phyloP scores from a whole-genome alignment of 2,797 vertebrate species.

The Meriones psammophilus region DNA sequence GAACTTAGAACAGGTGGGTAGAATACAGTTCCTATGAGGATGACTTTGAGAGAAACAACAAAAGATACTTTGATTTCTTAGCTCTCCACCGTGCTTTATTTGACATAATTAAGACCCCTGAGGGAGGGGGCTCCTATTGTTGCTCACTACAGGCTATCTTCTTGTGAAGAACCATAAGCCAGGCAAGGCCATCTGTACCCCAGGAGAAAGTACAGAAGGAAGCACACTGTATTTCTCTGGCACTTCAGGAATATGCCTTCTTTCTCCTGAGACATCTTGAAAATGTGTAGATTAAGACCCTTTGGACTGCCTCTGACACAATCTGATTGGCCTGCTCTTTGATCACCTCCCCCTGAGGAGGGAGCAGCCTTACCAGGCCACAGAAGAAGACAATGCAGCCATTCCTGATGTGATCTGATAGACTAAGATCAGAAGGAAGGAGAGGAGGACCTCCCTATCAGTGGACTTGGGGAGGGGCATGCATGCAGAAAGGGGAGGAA shows the following conservation, averaged over 20 bases:
- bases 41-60: slow-evolving; percentile 78
- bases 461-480: too few relatives aligned
- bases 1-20: not conserved
- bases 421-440: too few relatives aligned
- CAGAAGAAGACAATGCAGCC: too few relatives aligned
- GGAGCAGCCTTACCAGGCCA: too few relatives aligned
- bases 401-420: too few relatives aligned
- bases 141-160: slow-evolving; percentile 58
- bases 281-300: slow-evolving; percentile 2
- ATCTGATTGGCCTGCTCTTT: too few relatives aligned
- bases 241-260: not conserved
- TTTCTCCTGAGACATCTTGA: not conserved
- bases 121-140: slow-evolving; percentile 41
- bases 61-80: slow-evolving; percentile 73
- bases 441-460: too few relatives aligned
- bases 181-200: not conserved
- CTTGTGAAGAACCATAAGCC: slow-evolving; percentile 53
- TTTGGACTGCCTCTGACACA: too few relatives aligned
- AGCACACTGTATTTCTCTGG: not conserved
- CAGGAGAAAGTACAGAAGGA: not conserved
- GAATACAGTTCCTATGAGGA: slow-evolving; percentile 61
- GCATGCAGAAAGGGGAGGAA: too few relatives aligned
- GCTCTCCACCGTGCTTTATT: slow-evolving; percentile 70
- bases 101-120: slow-evolving; percentile 66
- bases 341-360: too few relatives aligned